Base-by-base conservation (phyloP, 2,888 invertebrate genomes). In the Lycophotia porphyrea region DNA sequence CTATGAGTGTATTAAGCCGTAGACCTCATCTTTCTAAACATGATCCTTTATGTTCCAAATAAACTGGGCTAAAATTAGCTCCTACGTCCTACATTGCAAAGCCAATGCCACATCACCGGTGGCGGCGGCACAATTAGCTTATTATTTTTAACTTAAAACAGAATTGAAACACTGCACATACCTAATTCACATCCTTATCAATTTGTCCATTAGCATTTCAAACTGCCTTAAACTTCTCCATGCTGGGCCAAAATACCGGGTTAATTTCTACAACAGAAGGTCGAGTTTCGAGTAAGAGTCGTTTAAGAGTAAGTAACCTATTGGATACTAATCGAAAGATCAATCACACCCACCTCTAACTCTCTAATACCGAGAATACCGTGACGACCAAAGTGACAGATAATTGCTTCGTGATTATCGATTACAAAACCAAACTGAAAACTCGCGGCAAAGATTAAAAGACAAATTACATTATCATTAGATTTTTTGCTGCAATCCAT, bases 371-470 rank as follows among this genome's bases (percentile, higher is more conserved):
- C 63, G 34, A 42, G 18, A 15, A 58, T 27, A 58, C 71, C 34
- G 24, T 58, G 64, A 42, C 58, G 52, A 65, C 21, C 42, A 61
- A 68, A 68, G 49, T 63, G 49, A 15, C 31, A 58, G 31, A 58
- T 77, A 81, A 82, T 73, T 78, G 36, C 77, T 55, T 21, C 47
- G 47, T 77, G 61, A 72, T 81, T 69, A 81, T 77, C 21, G 65
- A 77, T 67, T 75, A n/a, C 7, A 49, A 81, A 80, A 55, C 64
- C 34, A 64, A n/a, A 24, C 27, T 70, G 52, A 24, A 66, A n/a
- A n/a, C n/a, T n/a, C n/a, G n/a, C n/a, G 66, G 52, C 27, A 66
- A 65, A 47, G 55, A 77, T 66, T 61, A 24, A 55, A 58, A 21
- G 61, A 70, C 31, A 49, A 72, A 81, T 49, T n/a, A 24, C 15